A percentile compares a stretch with the other conserved stretches of the same genome.
phyloP scores from a whole-genome alignment of 2,113 vertebrate genomes.

The Phaethornis superciliosus region DNA sequence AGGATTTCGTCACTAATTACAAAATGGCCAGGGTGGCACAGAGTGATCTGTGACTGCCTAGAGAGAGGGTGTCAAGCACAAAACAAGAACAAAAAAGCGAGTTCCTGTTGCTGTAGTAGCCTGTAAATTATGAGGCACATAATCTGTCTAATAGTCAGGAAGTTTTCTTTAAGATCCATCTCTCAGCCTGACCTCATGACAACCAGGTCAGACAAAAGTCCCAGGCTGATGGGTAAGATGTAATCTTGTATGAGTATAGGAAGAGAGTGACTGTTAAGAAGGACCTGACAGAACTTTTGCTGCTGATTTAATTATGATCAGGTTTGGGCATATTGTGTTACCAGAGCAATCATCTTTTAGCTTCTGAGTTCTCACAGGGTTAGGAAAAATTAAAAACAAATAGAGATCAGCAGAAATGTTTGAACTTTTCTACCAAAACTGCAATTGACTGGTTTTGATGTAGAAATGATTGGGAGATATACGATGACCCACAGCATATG shows the following conservation, averaged over 20 bases:
- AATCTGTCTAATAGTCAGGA: background rate
- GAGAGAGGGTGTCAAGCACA: background rate
- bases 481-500: background rate
- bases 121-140: background rate
- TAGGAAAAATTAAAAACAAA: background rate
- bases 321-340: background rate
- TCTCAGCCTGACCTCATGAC: background rate
- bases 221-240: background rate
- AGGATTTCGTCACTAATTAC: background rate
- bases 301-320: slow-evolving; percentile 12
- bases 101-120: background rate
- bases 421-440: background rate
- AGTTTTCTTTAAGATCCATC: background rate
- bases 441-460: background rate
- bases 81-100: background rate
- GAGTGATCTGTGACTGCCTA: background rate
- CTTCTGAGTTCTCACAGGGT: background rate
- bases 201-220: background rate
- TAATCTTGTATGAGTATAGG: background rate
- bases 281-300: background rate
- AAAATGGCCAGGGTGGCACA: background rate
- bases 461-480: background rate
- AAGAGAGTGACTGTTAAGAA: background rate
- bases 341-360: slow-evolving; percentile 35
- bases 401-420: background rate